phyloP scores from a whole-genome alignment of 2,888 invertebrate species.

The Halocaridina rubra region DNA sequence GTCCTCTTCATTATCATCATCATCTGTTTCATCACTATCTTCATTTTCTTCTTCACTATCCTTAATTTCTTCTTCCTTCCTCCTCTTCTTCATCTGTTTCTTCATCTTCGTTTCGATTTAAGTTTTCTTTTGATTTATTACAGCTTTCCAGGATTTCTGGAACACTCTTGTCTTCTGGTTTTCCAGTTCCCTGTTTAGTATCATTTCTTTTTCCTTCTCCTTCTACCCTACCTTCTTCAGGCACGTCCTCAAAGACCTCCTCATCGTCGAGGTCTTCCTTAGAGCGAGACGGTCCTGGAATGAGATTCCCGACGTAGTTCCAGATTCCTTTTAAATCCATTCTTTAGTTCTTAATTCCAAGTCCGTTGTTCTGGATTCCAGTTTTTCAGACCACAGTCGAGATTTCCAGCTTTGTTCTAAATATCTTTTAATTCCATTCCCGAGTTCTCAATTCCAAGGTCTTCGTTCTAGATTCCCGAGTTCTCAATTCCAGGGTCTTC shows the following conservation, averaged over 20 bases:
- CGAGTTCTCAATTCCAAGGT: no score
- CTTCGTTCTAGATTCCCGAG: no score
- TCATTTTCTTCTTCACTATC: background rate
- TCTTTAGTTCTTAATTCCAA: background rate
- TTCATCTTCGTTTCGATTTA: background rate
- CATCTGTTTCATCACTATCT: background rate
- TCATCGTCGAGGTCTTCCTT: background rate
- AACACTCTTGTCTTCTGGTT: background rate
- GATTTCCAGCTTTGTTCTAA: no score
- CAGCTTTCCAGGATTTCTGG: background rate
- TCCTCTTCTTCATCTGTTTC: background rate
- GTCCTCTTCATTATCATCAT: background rate
- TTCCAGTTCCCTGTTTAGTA: background rate
- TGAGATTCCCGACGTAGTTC: conserved; percentile 46
- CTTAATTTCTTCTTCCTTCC: background rate
- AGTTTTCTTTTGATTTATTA: background rate
- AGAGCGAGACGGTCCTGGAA: conserved; percentile 16
- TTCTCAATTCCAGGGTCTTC: no score
- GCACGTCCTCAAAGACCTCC: background rate
- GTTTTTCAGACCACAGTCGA: background rate
- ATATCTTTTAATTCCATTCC: no score
- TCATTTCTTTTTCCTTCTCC: background rate
- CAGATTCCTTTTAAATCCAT: conserved; percentile 53
- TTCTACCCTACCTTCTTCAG: background rate
- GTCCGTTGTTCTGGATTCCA: no score